Evolutionary conservation across 2,888 invertebrate genomes (phyloP).

Genomic region (Plusia festucae): DNA sequence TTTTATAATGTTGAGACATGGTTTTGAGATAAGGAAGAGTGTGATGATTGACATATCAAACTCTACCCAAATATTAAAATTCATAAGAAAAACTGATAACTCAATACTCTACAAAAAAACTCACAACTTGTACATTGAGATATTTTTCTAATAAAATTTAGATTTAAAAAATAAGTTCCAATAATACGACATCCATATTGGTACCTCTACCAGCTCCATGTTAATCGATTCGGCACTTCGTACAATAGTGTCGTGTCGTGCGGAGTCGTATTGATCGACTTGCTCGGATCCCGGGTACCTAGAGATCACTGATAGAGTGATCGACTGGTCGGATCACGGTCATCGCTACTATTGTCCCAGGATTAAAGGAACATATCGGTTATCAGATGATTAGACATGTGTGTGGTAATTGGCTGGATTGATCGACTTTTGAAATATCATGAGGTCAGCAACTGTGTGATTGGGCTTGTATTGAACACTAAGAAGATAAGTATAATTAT

Average conservation of each 20-base stretch:
- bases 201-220: background rate
- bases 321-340: slow-evolving; percentile 43
- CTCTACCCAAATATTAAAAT: too few species aligned
- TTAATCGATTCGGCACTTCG: slow-evolving; percentile 6
- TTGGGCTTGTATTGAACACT: too few species aligned
- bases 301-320: slow-evolving; percentile 20
- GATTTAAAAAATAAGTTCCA: too few species aligned
- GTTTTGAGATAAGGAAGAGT: too few species aligned
- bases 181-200: slow-evolving; percentile 41
- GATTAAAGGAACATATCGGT: slow-evolving; percentile 36
- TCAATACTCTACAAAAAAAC: too few species aligned
- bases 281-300: slow-evolving; percentile 20
- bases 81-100: too few species aligned
- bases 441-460: too few species aligned
- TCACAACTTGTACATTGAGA: too few species aligned
- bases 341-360: slow-evolving; percentile 36
- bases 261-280: slow-evolving; percentile 33
- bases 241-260: slow-evolving; percentile 52
- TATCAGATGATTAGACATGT: slow-evolving; percentile 11
- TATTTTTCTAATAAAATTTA: too few species aligned
- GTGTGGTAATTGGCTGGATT: background rate
- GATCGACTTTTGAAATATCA: background rate
- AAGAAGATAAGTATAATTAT: too few species aligned
- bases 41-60: too few species aligned
- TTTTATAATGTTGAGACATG: too few species aligned